Conservation (phyloP, 2,113 vertebrate species). For the Xyliphius kryptos region DNA sequence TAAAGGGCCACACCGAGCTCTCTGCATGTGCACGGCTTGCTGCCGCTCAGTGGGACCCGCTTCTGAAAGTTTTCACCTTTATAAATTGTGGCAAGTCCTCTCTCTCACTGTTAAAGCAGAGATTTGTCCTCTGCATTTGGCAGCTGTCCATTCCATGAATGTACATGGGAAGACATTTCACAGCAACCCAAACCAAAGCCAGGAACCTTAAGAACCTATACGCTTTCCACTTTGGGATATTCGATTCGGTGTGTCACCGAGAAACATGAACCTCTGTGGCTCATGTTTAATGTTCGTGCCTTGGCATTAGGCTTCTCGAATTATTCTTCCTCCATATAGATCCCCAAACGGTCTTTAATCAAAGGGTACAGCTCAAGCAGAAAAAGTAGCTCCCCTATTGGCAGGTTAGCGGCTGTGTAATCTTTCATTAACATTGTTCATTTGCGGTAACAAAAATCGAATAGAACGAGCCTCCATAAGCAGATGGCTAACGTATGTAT, state of each 20-base stretch:
- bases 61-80: conserved; percentile 45
- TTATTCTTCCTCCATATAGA: conserved; percentile 35
- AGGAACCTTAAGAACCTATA: conserved; percentile 49
- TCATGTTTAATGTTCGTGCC: conserved; percentile 17
- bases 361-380: conserved; percentile 41
- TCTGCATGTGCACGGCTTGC: conserved; percentile 31
- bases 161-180: conserved; percentile 46
- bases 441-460: conserved; percentile 27
- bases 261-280: conserved; percentile 34
- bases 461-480: conserved; percentile 19
- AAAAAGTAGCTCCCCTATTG: conserved; percentile 40
- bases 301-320: conserved; percentile 31
- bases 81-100: conserved; percentile 49
- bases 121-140: conserved; percentile 35
- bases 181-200: conserved; percentile 40
- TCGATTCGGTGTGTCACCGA: conserved; percentile 44
- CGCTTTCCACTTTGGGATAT: conserved; percentile 46
- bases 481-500: conserved; percentile 7
- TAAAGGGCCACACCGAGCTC: conserved; percentile 36
- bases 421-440: conserved; percentile 48
- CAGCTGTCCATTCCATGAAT: conserved; percentile 42
- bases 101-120: conserved; percentile 29
- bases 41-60: conserved; percentile 19
- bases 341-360: conserved; percentile 46
- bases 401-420: conserved; percentile 46